Base-by-base conservation (phyloP, 2,797 vertebrate genomes). In the Gallirallus australis region DNA sequence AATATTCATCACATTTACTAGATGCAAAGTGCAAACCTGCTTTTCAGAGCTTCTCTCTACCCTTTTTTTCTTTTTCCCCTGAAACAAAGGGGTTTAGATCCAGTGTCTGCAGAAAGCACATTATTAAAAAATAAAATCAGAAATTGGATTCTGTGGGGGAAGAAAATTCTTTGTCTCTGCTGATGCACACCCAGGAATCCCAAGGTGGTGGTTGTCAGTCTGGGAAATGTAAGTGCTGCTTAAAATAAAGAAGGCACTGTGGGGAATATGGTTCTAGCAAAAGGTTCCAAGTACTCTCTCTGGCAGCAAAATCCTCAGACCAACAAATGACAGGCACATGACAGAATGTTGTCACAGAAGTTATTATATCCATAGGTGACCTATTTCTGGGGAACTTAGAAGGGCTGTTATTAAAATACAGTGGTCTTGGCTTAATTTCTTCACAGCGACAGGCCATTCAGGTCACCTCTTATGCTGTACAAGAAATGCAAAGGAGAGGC, bases 11-110 rank as follows among this genome's bases (percentile, higher is more conserved):
- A 19, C 7, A 25, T 71, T 57, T n/a, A 60, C 47, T 64, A 63
- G 16, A 14, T 14, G 21, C n/a, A 70, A 89, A 73, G 20, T 39
- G 6, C 30, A 91, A 87, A 21, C 1, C 23, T 11, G 37, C 33
- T 71, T 84, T 66, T 39, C 39, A 90, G 37, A 76, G 18, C 3
- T 65, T 39, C 27, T 87, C 69, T 72, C 40, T 65, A 40, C 9
- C 19, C 27, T 24, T 25, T 24, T 25, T 1, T 2, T 47, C 16
- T 39, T 59, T n/a, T 5, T 1, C 2, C 30, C 9, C 15, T 3
- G 7, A 75, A 89, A 47, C 39, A 40, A 68, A 77, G 14, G 2
- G 0, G 3, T 16, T 85, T 71, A 75, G 18, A 78, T 59, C 24
- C 23, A 68, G 8, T 23, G 25, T 40, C 42, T 88, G 66, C 92